phyloP scores from a whole-genome alignment of 2,113 vertebrate species.

The Gasterosteus aculeatus region DNA sequence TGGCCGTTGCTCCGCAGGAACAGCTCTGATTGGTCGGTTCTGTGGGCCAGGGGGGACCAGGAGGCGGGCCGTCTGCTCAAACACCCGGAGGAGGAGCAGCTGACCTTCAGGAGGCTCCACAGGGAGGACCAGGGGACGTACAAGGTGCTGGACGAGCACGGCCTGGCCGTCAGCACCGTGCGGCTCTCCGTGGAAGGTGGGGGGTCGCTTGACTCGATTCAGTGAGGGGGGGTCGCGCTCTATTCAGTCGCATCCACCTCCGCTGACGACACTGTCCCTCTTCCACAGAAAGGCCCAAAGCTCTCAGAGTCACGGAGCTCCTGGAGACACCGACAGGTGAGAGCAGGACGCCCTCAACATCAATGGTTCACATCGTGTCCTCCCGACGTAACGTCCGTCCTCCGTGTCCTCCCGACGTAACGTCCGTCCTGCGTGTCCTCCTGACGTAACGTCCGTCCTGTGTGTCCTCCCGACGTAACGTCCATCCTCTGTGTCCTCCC shows the following conservation, averaged over 20 bases:
- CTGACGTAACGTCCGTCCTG: too few relatives aligned
- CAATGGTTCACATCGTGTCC: too few relatives aligned
- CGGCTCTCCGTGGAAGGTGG: conserved; percentile 67
- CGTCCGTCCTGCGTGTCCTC: too few relatives aligned
- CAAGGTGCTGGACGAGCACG: conserved; percentile 70
- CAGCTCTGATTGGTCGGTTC: conserved; percentile 16
- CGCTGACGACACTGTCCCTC: not conserved
- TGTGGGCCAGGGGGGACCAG: conserved; percentile 59
- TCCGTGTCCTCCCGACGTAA: too few relatives aligned
- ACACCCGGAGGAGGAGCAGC: not conserved
- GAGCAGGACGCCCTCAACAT: not conserved
- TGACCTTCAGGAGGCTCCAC: conserved; percentile 45
- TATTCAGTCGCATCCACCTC: too few relatives aligned
- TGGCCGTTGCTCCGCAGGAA: not conserved
- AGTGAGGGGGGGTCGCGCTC: too few relatives aligned
- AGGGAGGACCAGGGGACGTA: conserved; percentile 62
- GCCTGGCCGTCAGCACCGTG: conserved; percentile 75
- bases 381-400: too few relatives aligned
- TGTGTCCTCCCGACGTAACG: too few relatives aligned
- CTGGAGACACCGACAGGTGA: conserved; percentile 27
- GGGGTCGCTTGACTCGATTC: not conserved
- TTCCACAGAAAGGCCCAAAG: not conserved
- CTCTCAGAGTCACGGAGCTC: not conserved
- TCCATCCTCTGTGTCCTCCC: too few relatives aligned
- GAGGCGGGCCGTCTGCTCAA: conserved; percentile 30